Percentiles rank a stretch among this genome's conserved stretches.
phyloP scores from a whole-genome alignment of 2,888 invertebrate genomes.

The Microchrysa polita region DNA sequence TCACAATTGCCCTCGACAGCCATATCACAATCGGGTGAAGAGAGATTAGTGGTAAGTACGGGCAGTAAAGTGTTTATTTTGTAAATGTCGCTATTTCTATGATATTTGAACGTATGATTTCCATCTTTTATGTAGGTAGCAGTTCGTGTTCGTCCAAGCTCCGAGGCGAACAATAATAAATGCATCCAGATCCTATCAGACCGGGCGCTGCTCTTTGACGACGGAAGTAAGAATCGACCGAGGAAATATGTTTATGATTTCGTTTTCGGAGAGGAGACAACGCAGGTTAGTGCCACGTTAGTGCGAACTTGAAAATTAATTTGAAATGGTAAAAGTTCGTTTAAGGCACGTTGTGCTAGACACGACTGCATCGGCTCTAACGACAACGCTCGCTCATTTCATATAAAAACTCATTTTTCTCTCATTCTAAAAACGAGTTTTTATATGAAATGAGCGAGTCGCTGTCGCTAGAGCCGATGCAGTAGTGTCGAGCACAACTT shows the following conservation, averaged over 20 bases:
- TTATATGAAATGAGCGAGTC: too few species aligned
- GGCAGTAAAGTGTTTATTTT: too few species aligned
- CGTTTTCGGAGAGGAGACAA: constrained; percentile 86
- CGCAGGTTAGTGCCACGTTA: constrained; percentile 82
- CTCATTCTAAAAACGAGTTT: too few species aligned
- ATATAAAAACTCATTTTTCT: too few species aligned
- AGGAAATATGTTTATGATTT: constrained; percentile 90
- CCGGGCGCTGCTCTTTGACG: constrained; percentile 63
- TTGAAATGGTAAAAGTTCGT: too few species aligned
- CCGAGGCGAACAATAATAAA: constrained; percentile 72
- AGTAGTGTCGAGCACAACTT: too few species aligned
- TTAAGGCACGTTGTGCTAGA: too few species aligned
- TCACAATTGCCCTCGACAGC: constrained; percentile 58
- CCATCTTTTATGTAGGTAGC: constrained; percentile 74
- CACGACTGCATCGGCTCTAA: too few species aligned
- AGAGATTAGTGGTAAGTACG: constrained; percentile 61
- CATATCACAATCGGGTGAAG: constrained; percentile 58
- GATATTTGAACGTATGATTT: too few species aligned
- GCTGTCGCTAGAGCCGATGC: too few species aligned
- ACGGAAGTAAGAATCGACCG: constrained; percentile 72
- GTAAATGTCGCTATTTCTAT: neutral
- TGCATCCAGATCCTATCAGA: constrained; percentile 64
- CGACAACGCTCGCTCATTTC: too few species aligned
- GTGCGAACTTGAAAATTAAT: too few species aligned
- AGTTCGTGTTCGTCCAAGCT: constrained; percentile 87